Evolutionary conservation across 2,113 vertebrate genomes (phyloP), one percentile per base, ranked within the genome.

Genomic region (Ursus arctos): DNA sequence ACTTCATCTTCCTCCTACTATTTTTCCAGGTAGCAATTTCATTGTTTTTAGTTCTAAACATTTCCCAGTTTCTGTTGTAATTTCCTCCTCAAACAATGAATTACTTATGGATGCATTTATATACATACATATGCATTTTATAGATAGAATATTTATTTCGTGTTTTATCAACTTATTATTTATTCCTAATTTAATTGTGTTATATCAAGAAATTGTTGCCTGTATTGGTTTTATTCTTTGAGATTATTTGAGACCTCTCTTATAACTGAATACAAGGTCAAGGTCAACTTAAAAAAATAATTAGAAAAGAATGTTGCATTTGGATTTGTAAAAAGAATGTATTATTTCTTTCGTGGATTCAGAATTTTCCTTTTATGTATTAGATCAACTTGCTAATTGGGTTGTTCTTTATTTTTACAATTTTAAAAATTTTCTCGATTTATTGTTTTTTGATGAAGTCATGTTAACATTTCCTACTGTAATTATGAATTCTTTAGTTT

Each of bases 181-280:
- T 24, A 84, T 59, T 88, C 93, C 49, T 88, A 74, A 65, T 88
- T 79, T 92, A 74, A 65, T 79, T 36, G 13, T 80, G 26, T 71
- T 88, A 71, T 43, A 57, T 57, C 72, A 95, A 77, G 43, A 80
- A 85, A 83, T 59, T 59, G 1, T 49, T 85, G 28, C 26, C 28
- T 57, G 8, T 71, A 51, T 65, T 85, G 43, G 67, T 76, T 83
- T 69, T 81, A 87, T 57, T 86, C 18, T 83, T 80, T 95, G 71
- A 92, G 84, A 88, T 91, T 80, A 63, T 49, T 84, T 79, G 40
- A 91, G 76, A 80, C 28, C 74, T 96, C 47, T 88, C 55, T 87
- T 81, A 6, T 43, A 22, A 55, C 6, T 11, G 89, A 57, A 57
- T 53, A 65, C 15, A 80, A 59, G 16, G 7, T 85, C 24, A 96